Evolutionary conservation across 2,888 invertebrate species (phyloP).

Genomic region (Cepaea hortensis): DNA sequence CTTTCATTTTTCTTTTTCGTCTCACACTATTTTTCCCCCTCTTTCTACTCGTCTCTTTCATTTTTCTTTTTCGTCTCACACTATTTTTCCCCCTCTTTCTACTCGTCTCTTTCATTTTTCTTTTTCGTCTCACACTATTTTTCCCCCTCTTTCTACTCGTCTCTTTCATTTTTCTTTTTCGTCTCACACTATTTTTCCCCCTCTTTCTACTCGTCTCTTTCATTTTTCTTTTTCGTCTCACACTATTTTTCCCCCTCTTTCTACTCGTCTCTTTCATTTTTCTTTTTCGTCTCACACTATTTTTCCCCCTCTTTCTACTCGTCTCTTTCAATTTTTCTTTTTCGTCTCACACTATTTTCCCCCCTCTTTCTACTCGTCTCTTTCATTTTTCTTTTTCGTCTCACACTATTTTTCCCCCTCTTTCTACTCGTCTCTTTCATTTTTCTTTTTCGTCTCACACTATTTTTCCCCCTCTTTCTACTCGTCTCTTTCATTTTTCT

Average conservation of each 20-base stretch:
- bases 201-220: neutral
- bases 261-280: neutral
- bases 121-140: neutral
- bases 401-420: neutral
- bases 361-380: neutral
- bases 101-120: neutral
- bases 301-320: neutral
- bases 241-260: neutral
- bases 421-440: neutral
- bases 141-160: neutral
- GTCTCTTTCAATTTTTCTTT: neutral
- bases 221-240: neutral
- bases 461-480: neutral
- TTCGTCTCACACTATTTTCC: neutral
- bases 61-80: neutral
- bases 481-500: neutral
- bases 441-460: neutral
- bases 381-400: neutral
- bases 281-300: neutral
- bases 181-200: neutral
- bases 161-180: neutral
- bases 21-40: neutral
- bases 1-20: neutral
- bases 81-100: neutral
- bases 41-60: neutral